Percentiles rank a stretch among this genome's conserved stretches.
These are phyloP conservation scores for Pinctada fucata DNA, from an alignment of 2,888 invertebrate species.

Conservation along the genomic window DNA sequence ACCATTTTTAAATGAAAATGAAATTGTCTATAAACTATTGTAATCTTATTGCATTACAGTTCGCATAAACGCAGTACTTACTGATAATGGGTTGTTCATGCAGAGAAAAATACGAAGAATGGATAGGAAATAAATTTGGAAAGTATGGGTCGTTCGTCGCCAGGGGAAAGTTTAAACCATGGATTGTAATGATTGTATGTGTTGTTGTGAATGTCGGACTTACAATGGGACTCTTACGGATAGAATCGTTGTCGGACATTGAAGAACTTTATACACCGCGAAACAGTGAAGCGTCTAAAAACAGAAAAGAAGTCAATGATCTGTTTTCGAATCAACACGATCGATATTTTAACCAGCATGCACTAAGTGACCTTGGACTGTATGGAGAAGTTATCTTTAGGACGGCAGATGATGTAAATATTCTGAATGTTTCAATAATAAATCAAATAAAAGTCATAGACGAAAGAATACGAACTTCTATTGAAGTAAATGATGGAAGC, in stretches of 20 bases:
- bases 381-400: slow-evolving; percentile 5
- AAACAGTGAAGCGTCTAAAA: slow-evolving; percentile 18
- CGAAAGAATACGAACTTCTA: not conserved
- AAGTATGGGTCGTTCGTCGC: slow-evolving; percentile 33
- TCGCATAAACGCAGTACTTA: no score
- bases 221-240: slow-evolving; percentile 24
- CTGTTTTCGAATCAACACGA: not conserved
- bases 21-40: no score
- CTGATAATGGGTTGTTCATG: not conserved
- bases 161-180: slow-evolving; percentile 20
- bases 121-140: not conserved
- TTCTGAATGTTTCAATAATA: not conserved
- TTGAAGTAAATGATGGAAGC: not conserved
- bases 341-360: not conserved
- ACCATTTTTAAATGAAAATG: no score
- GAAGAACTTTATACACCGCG: slow-evolving; percentile 41
- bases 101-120: not conserved
- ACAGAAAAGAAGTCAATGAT: not conserved
- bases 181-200: slow-evolving; percentile 18
- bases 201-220: slow-evolving; percentile 21
- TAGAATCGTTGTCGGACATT: slow-evolving; percentile 29
- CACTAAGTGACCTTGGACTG: not conserved
- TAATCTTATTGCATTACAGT: no score
- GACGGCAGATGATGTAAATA: not conserved
- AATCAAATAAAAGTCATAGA: not conserved